Conservation (phyloP, 2,113 vertebrate species). For the Sinocyclocheilus maitianheensis region DNA sequence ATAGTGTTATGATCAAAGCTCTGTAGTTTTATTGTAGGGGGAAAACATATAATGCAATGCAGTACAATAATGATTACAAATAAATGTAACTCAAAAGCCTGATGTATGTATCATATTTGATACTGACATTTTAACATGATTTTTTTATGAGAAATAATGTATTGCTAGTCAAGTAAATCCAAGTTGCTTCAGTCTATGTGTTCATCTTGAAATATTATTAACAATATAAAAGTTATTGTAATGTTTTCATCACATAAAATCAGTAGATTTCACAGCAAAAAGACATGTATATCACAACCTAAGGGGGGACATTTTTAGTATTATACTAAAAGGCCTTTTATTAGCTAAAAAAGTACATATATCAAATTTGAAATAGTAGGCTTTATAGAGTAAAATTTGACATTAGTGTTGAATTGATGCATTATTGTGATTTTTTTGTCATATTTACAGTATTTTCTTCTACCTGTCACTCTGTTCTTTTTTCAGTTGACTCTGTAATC, state of each 20-base stretch:
- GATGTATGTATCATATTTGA: neutral
- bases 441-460: neutral
- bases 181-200: neutral
- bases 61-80: neutral
- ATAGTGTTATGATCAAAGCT: neutral
- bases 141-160: neutral
- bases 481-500: slow-evolving; percentile 67
- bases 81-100: neutral
- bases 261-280: neutral
- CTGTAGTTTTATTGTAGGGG: too few relatives aligned
- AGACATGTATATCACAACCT: neutral
- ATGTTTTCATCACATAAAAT: too few relatives aligned
- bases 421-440: neutral
- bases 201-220: neutral
- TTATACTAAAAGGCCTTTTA: neutral
- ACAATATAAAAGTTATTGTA: neutral
- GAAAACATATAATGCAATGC: neutral
- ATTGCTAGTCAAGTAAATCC: neutral
- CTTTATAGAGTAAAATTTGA: neutral
- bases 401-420: neutral
- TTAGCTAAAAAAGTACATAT: neutral
- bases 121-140: neutral
- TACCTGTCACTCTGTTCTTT: slow-evolving; percentile 41
- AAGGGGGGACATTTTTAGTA: neutral
- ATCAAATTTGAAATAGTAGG: neutral